Conservation (phyloP, 2,113 vertebrate genomes). For the Alaudala cheleensis region DNA sequence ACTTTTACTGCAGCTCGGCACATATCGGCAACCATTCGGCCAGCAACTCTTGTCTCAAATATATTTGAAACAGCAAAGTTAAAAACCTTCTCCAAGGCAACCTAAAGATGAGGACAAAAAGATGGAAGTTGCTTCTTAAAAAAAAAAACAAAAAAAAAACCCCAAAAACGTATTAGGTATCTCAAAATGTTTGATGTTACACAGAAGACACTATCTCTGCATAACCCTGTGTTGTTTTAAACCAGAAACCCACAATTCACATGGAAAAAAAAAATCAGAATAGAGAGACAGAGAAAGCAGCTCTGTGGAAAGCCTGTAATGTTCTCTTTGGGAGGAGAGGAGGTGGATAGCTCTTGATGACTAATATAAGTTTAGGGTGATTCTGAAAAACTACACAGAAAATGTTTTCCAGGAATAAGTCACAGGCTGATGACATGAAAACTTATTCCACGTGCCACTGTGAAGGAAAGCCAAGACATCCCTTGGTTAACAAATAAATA, state of each 20-base stretch:
- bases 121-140: background rate
- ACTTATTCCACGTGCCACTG: background rate
- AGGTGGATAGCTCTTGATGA: background rate
- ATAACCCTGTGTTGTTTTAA: background rate
- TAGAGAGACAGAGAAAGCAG: background rate
- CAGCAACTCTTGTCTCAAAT: conserved; percentile 96
- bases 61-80: conserved; percentile 97
- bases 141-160: too few relatives aligned
- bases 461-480: background rate
- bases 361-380: background rate
- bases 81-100: conserved; percentile 95
- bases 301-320: background rate
- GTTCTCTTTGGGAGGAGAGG: background rate
- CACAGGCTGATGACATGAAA: background rate
- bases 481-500: background rate
- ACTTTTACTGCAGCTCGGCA: conserved; percentile 96
- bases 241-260: background rate
- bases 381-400: background rate
- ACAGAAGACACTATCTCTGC: background rate
- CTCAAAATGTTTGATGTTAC: background rate
- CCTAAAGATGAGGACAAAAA: conserved; percentile 72
- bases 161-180: background rate
- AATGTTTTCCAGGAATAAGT: background rate
- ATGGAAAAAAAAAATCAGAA: background rate
- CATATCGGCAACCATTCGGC: conserved; percentile 98